Evolutionary conservation across 2,888 invertebrate genomes (phyloP).

Genomic region (Andrena minutula): DNA sequence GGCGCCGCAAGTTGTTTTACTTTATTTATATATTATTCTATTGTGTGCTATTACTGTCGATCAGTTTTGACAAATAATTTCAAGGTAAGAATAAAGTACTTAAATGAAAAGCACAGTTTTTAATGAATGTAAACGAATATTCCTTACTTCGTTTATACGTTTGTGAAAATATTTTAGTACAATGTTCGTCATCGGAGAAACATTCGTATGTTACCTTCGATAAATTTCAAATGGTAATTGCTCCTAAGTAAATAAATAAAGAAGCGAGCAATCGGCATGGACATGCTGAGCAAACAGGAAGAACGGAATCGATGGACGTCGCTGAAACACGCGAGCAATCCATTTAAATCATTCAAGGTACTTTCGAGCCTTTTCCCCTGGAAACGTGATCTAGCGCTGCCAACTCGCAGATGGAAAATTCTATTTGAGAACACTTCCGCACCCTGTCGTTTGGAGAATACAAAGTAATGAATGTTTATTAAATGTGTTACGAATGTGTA

Average conservation of each 20-base stretch:
- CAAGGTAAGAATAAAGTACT: too few species aligned
- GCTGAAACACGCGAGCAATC: conserved; percentile 56
- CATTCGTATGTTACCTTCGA: neutral
- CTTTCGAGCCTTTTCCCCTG: conserved; percentile 45
- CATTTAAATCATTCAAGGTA: conserved; percentile 60
- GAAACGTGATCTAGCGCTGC: conserved; percentile 29
- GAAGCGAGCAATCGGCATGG: conserved; percentile 31
- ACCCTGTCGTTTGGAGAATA: neutral
- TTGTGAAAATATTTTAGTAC: neutral
- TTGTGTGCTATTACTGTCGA: too few species aligned
- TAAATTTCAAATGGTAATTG: conserved; percentile 36
- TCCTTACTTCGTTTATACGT: too few species aligned
- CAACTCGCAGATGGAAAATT: conserved; percentile 19
- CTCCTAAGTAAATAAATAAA: conserved; percentile 47
- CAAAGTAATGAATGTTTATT: conserved; percentile 11
- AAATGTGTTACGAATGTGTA: neutral
- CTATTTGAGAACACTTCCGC: conserved; percentile 28
- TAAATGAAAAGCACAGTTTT: too few species aligned
- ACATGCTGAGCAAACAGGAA: conserved; percentile 34
- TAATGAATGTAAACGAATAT: too few species aligned
- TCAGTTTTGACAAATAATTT: too few species aligned
- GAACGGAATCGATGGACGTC: conserved; percentile 34
- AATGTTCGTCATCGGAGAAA: neutral
- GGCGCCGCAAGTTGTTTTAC: too few species aligned
- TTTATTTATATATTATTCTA: too few species aligned